phyloP scores from a whole-genome alignment of 2,797 vertebrate genomes.

The Aselliscus stoliczkanus region DNA sequence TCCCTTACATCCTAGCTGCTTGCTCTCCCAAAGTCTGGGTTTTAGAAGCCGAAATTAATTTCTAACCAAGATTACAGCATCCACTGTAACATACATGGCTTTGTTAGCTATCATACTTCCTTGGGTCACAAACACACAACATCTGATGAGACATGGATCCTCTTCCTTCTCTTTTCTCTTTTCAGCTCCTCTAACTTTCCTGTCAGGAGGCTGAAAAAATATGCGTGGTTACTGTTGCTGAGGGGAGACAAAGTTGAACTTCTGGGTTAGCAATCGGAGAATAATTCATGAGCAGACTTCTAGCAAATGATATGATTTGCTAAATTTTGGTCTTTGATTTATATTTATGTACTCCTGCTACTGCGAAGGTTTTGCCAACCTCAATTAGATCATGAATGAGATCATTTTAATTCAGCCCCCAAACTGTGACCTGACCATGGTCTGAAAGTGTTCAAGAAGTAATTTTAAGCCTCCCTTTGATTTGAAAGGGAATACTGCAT shows the following conservation, averaged over 20 bases:
- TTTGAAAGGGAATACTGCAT: conserved; percentile 84
- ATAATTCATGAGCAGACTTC: conserved; percentile 83
- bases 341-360: conserved; percentile 83
- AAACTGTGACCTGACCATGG: conserved; percentile 83
- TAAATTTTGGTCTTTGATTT: conserved; percentile 83
- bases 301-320: conserved; percentile 84
- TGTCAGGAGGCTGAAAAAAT: conserved; percentile 75
- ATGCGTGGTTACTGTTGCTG: conserved; percentile 75
- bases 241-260: conserved; percentile 84
- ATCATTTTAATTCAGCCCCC: conserved; percentile 85
- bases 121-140: conserved; percentile 22
- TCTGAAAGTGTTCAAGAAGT: conserved; percentile 84
- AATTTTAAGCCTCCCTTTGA: conserved; percentile 81
- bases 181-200: conserved; percentile 66
- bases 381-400: conserved; percentile 87
- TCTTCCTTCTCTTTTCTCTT: conserved; percentile 52
- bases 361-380: conserved; percentile 83
- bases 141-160: conserved; percentile 61
- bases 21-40: conserved; percentile 12
- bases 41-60: conserved; percentile 38
- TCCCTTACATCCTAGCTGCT: not conserved
- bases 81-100: conserved; percentile 18
- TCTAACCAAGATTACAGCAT: conserved; percentile 6
- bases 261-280: conserved; percentile 81
- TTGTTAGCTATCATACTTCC: conserved; percentile 36